Base-by-base conservation (phyloP, 2,888 invertebrate genomes). In the Diaperis boleti region DNA sequence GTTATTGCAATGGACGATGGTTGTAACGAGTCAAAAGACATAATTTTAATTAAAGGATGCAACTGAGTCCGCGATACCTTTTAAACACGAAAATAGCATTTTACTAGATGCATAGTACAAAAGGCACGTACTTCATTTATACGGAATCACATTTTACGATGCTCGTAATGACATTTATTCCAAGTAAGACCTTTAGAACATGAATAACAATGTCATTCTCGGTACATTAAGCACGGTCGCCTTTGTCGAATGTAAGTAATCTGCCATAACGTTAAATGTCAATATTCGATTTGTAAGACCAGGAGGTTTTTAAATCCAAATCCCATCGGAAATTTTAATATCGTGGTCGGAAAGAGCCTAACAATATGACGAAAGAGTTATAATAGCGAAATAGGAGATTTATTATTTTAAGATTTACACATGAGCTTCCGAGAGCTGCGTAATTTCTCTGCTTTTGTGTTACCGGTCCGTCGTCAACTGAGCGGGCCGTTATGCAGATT, bases 191-290 rank as follows among this genome's bases (percentile, higher is more conserved):
- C 75, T 77, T 77, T 76, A 70, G 69, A 76, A 75, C 75, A 73
- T 73, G 75, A 77, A 75, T 75, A 76, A 75, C 73, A 76, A 74
- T 76, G 76, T 76, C 77, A 77, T 76, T 76, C 71, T 71, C 75
- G 76, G 71, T 71, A 76, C 77, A 77, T 77, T 77, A 76, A 76
- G 65, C 76, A 72, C 72, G 71, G 68, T 31, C 64, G 59, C 66
- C 69, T 65, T 62, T 68, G 60, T 59, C 57, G 62, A 64, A 64
- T 64, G 69, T 68, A 71, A 69, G 69, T 71, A 71, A 70, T 69
- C 67, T 59, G 63, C 62, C 66, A 66, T 69, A 72, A 69, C 63
- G 64, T 67, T 70, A 68, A 70, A 64, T 64, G 64, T 64, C 64
- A 64, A 64, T 64, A 64, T 60, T 61, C 55, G 56, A 64, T 50